Evolutionary conservation across 1,140 invertebrate genomes (phyloP).

Genomic region (Telenomus remus): DNA sequence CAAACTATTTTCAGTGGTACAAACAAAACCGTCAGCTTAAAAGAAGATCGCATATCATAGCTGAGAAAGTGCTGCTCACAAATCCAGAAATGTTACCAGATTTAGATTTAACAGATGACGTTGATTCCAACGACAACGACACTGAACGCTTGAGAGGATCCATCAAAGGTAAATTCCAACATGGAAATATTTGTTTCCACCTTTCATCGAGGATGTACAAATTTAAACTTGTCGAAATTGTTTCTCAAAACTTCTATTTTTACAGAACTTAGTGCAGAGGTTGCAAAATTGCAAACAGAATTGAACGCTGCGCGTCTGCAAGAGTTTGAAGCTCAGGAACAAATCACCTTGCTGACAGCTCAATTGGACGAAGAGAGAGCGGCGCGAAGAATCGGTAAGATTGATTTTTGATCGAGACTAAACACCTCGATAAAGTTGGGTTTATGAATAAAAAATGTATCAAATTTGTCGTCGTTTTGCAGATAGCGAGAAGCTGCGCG

Average conservation of each 20-base stretch:
- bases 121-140: constrained; percentile 79
- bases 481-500: constrained; percentile 68
- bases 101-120: constrained; percentile 69
- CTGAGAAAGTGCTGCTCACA: constrained; percentile 75
- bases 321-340: constrained; percentile 83
- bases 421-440: neutral
- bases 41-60: constrained; percentile 78
- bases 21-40: constrained; percentile 83
- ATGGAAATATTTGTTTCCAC: neutral
- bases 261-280: constrained; percentile 78
- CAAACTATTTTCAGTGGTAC: constrained; percentile 78
- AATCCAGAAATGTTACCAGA: constrained; percentile 66
- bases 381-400: constrained; percentile 70
- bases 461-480: neutral
- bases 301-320: constrained; percentile 79
- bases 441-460: too few relatives aligned
- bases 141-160: constrained; percentile 81
- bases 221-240: neutral
- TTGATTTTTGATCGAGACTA: neutral
- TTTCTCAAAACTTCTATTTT: constrained; percentile 9
- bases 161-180: constrained; percentile 72
- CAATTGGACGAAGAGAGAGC: constrained; percentile 78
- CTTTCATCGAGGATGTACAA: neutral
- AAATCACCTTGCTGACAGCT: constrained; percentile 70
- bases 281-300: constrained; percentile 81